Evolutionary conservation across 2,797 vertebrate species (phyloP).

Genomic region (Lepilemur ruficaudatus): DNA sequence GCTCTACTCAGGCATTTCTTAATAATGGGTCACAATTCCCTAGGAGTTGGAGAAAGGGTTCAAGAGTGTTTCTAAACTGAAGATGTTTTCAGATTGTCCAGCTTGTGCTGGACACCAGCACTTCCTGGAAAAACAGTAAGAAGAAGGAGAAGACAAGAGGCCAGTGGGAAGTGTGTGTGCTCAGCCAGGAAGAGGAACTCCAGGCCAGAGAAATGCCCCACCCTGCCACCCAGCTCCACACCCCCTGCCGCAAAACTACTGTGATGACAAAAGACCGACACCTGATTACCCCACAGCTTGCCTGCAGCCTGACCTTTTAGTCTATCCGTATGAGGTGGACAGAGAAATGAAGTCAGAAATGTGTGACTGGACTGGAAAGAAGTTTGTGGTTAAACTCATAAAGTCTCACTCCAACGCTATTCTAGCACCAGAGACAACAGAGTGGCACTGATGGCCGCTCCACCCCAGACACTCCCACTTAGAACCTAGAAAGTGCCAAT

Average conservation of each 20-base stretch:
- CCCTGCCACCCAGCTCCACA: not conserved
- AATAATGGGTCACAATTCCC: not conserved
- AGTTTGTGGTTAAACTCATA: not conserved
- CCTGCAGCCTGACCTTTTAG: not conserved
- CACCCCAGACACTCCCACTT: not conserved
- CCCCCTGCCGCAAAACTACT: not conserved
- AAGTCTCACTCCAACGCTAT: not conserved
- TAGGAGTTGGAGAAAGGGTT: not conserved
- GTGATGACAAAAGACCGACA: not conserved
- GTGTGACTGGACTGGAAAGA: not conserved
- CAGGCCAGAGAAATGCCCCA: not conserved
- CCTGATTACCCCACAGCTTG: not conserved
- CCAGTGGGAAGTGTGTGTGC: not conserved
- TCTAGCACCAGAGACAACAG: not conserved
- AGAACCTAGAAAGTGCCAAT: not conserved
- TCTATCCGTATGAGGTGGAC: not conserved
- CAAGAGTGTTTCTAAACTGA: not conserved
- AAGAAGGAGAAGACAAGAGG: not conserved
- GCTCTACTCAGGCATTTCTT: conserved; percentile 3
- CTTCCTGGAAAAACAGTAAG: not conserved
- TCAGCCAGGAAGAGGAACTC: not conserved
- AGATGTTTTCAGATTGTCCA: not conserved
- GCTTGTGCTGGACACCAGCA: not conserved
- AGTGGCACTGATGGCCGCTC: fast-evolving
- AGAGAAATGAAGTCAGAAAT: not conserved